Base-by-base conservation (phyloP, 2,797 vertebrate species). In the Enteromius anoplus region DNA sequence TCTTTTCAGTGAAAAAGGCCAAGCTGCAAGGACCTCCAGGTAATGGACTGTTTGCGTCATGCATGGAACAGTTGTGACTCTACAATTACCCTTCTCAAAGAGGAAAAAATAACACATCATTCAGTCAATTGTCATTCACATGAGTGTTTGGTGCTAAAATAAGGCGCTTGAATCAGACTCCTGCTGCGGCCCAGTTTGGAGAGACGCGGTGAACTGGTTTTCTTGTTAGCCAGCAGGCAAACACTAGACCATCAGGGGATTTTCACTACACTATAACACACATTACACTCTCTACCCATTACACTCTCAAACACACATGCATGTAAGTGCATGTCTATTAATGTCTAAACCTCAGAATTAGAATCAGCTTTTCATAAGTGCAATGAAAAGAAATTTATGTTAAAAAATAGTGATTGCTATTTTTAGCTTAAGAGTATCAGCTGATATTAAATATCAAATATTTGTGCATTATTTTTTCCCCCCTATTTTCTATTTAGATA, bases 21-120 rank as follows among this genome's bases (percentile, higher is more conserved):
- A 93, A 92, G 85, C 93, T 95, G 11, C 92, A 94, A 1, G 95
- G 95, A 49, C 92, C 92, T n/a, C 91, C 94, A 95, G 95, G 95
- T 95, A 93, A 94, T 75, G 55, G 12, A 26, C 37, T 66, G 5
- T 32, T 68, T 58, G 34, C 23, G 32, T 82, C 60, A 75, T 78
- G 3, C 62, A 51, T 66, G 40, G 40, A 73, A 68, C 60, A 3
- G 32, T 81, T 81, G 55, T 55, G 45, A 60, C 71, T 66, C 10
- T 29, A 42, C 15, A 65, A 75, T 82, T 55, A 66, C 47, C 9
- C 5, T 73, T 21, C 32, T 66, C 15, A 53, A 53, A 42, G 10
- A 51, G 60, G 45, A 65, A 75, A 75, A 64, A 75, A 82, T 51
- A 75, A 26, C 45, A 64, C 32, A 37, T 53, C 15, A 40, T 75